Conservation (phyloP, 2,888 invertebrate genomes). For the Heteromyza rotundicornis region DNA sequence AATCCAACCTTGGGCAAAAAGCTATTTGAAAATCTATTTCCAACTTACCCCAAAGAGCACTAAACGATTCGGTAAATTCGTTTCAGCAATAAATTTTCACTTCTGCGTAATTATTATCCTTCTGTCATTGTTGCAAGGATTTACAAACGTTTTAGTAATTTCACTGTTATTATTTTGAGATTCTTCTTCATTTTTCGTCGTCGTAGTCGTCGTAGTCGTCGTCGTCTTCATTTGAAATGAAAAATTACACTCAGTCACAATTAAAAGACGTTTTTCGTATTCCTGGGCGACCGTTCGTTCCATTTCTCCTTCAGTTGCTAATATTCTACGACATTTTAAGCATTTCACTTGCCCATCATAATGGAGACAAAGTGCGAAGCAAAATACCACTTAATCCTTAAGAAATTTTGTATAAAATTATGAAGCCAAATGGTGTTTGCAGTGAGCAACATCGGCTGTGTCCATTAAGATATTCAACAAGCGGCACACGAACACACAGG, state of each 20-base stretch:
- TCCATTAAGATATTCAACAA: slow-evolving; percentile 35
- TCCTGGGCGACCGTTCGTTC: background rate
- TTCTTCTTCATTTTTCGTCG: too few relatives aligned
- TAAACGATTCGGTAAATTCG: too few relatives aligned
- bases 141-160: background rate
- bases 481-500: slow-evolving; percentile 34
- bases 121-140: background rate
- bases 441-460: slow-evolving; percentile 36
- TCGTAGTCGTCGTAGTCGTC: too few relatives aligned
- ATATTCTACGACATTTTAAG: too few relatives aligned
- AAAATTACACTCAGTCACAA: background rate
- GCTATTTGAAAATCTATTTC: too few relatives aligned
- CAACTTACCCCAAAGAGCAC: too few relatives aligned
- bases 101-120: background rate
- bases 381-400: background rate
- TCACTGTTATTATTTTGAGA: background rate
- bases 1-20: too few relatives aligned
- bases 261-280: background rate
- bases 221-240: too few relatives aligned
- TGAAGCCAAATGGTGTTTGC: slow-evolving; percentile 42
- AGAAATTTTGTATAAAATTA: background rate
- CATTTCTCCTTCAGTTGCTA: background rate
- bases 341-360: background rate
- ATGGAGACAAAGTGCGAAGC: slow-evolving; percentile 1
- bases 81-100: background rate